Evolutionary conservation across 2,113 vertebrate genomes (phyloP), one percentile per base, ranked within the genome.

Genomic region (Cranoglanis bouderius): DNA sequence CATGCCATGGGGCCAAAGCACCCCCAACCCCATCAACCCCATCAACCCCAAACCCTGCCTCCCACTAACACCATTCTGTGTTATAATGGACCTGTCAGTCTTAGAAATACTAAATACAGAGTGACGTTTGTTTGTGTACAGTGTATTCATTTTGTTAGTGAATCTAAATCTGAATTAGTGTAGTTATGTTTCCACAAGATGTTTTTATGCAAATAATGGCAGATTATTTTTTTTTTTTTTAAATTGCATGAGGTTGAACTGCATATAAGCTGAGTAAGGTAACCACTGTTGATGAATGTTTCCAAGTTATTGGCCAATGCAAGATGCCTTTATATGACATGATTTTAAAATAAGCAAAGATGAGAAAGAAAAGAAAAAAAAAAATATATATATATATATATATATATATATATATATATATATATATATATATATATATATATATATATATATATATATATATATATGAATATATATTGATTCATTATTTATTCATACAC

Each of bases 1-100:
- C 84, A 93, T 65, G 95, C 96, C 96, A 96, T 91, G 74, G 88
- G 83, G 72, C 82, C 57, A 67, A 85, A 55, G 72, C 59, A 53
- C 72, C 83, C 82, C 80, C 40, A 77, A 63, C 53, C 32, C 70
- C 72, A 40, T 72, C 83, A 46, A 75, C 81, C 81, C 81, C 70
- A 88, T 72, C 83, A 46, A 75, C 81, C 81, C 81, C 70, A 88
- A 84, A 59, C 55, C 57, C 40, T 80, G 72, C 70, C 82, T 78
- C 88, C 26, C 70, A 85, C 72, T 67, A 67, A 63, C 29, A 21
- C 88, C 59, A 80, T 85, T 89, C 63, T 89, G 82, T 78, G 32
- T 63, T 63, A 85, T 80, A 89, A 85, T 80, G 80, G 75, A 67
- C 24, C 57, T 61, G 70, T 59, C 70, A 84, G 8, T 85, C 32